Evolutionary conservation across 2,797 vertebrate genomes (phyloP).

Genomic region (Hydrolagus colliei): DNA sequence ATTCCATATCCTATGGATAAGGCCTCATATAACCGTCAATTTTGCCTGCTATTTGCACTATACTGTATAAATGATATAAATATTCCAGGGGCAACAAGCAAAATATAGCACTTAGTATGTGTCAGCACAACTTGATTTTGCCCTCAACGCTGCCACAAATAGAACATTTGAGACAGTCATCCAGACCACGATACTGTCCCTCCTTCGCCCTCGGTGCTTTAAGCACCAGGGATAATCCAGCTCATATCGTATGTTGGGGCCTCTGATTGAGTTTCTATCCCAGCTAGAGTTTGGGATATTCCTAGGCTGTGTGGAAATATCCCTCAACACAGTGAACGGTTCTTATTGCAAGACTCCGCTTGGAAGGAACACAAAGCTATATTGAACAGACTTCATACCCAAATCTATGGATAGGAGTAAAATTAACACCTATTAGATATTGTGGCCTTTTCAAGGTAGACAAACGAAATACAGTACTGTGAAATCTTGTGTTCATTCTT

Average conservation of each 20-base stretch:
- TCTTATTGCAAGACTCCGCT: too few species aligned
- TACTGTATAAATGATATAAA: conserved; percentile 4
- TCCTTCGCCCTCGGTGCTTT: background rate
- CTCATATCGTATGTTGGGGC: background rate
- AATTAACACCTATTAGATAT: too few species aligned
- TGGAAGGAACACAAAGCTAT: too few species aligned
- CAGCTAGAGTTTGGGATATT: too few species aligned
- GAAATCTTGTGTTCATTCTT: too few species aligned
- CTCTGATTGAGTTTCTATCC: background rate
- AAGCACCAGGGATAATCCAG: background rate
- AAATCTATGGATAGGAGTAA: too few species aligned
- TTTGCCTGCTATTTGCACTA: conserved; percentile 3
- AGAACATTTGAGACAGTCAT: background rate
- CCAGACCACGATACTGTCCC: background rate
- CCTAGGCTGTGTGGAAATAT: too few species aligned
- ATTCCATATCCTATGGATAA: conserved; percentile 10
- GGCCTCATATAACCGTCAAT: background rate
- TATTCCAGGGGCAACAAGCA: background rate
- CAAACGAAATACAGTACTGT: too few species aligned
- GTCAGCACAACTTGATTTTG: background rate
- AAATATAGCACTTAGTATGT: too few species aligned
- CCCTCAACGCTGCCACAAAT: background rate
- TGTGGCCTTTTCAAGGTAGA: too few species aligned
- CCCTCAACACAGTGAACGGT: too few species aligned
- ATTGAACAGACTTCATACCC: too few species aligned